These are phyloP conservation scores for Meiosimyza decipiens DNA, from an alignment of 2,888 invertebrate species.

Conservation along the genomic window DNA sequence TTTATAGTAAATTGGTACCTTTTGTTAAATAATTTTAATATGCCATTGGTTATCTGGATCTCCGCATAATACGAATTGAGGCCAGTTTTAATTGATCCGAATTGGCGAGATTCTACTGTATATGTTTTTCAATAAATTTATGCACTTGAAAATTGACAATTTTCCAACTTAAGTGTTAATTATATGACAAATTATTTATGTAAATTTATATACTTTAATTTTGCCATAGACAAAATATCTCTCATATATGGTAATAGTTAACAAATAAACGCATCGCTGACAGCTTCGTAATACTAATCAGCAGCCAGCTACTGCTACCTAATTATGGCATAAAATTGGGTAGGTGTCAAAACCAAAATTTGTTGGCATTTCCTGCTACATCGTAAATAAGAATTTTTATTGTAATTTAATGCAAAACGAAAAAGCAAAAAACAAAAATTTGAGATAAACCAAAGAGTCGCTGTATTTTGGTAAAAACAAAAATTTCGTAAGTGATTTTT, in stretches of 20 bases:
- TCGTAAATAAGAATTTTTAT: slow-evolving; percentile 27
- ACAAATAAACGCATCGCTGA: neutral
- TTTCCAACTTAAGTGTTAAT: too few relatives aligned
- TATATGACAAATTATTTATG: neutral
- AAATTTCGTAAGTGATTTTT: too few relatives aligned
- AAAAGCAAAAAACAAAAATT: slow-evolving; percentile 1
- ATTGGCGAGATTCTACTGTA: too few relatives aligned
- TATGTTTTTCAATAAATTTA: too few relatives aligned
- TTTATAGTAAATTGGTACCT: too few relatives aligned
- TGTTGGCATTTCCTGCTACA: slow-evolving; percentile 5
- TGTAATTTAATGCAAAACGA: slow-evolving; percentile 22
- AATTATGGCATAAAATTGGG: neutral
- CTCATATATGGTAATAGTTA: neutral
- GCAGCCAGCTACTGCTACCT: neutral
- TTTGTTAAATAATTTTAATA: too few relatives aligned
- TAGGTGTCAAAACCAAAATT: slow-evolving; percentile 2
- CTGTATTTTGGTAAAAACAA: too few relatives aligned
- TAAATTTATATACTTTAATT: neutral
- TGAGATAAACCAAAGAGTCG: neutral
- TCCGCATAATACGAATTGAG: too few relatives aligned
- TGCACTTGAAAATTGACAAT: too few relatives aligned
- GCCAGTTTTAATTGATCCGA: too few relatives aligned
- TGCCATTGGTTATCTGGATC: too few relatives aligned
- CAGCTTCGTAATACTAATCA: neutral
- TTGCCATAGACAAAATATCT: neutral